phyloP scores from a whole-genome alignment of 2,797 vertebrate genomes.

The Halcyon smyrnensis region DNA sequence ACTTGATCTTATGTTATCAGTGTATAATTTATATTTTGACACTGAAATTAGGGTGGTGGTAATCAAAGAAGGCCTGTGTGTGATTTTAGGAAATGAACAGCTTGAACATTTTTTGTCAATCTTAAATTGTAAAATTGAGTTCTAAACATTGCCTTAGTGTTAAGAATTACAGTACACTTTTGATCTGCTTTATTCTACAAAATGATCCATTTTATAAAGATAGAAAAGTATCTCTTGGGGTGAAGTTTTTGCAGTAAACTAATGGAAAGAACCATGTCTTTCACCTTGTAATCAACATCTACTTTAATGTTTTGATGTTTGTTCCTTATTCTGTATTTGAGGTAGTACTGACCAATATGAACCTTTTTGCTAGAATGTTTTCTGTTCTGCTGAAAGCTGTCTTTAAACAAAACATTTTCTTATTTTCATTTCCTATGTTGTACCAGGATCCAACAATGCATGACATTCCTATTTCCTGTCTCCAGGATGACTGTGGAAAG shows the following conservation, averaged over 20 bases:
- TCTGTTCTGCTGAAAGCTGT: not conserved
- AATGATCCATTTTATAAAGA: not conserved
- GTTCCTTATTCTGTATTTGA: not conserved
- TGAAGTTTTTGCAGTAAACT: not conserved
- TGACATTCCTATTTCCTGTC: slow-evolving; percentile 46
- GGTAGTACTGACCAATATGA: slow-evolving; percentile 4
- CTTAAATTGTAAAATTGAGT: not conserved
- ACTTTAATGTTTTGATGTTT: not conserved
- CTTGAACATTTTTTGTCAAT: not conserved
- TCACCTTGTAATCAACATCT: not conserved
- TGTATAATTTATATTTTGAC: not conserved
- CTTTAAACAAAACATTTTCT: not conserved
- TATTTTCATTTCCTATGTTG: not conserved
- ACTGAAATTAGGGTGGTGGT: not conserved
- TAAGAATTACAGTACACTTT: not conserved
- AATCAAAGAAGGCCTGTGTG: not conserved
- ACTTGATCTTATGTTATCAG: not conserved
- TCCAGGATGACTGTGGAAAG: not conserved
- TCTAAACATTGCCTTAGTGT: not conserved
- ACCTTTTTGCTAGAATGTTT: not conserved
- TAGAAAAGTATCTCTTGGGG: not conserved
- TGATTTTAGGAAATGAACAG: not conserved
- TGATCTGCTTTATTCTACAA: not conserved
- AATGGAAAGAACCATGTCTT: not conserved
- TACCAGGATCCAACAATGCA: not conserved